These are phyloP conservation scores for Cristatella mucedo DNA, from an alignment of 2,888 invertebrate species.

Conservation along the genomic window DNA sequence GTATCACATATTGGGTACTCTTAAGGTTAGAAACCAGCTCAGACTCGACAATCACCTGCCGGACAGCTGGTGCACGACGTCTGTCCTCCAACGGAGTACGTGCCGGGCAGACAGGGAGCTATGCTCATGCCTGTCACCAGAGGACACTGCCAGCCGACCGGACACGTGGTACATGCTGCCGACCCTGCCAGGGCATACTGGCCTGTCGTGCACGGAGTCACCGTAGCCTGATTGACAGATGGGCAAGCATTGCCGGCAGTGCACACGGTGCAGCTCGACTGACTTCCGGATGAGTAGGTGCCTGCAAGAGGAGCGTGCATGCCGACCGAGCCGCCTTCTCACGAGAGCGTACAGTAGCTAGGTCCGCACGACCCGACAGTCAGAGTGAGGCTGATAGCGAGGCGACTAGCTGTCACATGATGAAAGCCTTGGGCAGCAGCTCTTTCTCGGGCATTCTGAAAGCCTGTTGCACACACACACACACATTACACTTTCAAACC, in stretches of 20 bases:
- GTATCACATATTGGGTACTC: no score
- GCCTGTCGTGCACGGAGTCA: slow-evolving; percentile 16
- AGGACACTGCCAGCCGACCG: slow-evolving; percentile 23
- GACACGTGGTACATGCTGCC: slow-evolving; percentile 19
- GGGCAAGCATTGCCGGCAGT: slow-evolving; percentile 28
- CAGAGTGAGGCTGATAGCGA: no score
- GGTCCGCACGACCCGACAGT: no score
- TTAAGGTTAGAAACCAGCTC: no score
- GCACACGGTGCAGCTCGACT: slow-evolving; percentile 24
- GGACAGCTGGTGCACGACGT: slow-evolving; percentile 23
- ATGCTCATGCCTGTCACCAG: slow-evolving; percentile 18
- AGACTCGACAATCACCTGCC: slow-evolving; percentile 23
- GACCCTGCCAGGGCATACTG: slow-evolving; percentile 18
- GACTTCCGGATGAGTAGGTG: slow-evolving; percentile 23
- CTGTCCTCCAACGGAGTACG: slow-evolving; percentile 20
- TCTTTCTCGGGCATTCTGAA: no score
- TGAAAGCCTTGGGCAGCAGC: no score
- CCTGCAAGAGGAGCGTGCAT: no score
- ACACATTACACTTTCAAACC: no score
- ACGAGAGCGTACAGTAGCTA: no score
- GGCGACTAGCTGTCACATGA: no score
- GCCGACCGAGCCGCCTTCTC: no score
- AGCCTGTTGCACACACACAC: no score
- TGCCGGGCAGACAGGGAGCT: slow-evolving; percentile 18
- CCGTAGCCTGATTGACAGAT: slow-evolving; percentile 16